phyloP scores from a whole-genome alignment of 1,140 invertebrate genomes.

The Drosophila leontia region DNA sequence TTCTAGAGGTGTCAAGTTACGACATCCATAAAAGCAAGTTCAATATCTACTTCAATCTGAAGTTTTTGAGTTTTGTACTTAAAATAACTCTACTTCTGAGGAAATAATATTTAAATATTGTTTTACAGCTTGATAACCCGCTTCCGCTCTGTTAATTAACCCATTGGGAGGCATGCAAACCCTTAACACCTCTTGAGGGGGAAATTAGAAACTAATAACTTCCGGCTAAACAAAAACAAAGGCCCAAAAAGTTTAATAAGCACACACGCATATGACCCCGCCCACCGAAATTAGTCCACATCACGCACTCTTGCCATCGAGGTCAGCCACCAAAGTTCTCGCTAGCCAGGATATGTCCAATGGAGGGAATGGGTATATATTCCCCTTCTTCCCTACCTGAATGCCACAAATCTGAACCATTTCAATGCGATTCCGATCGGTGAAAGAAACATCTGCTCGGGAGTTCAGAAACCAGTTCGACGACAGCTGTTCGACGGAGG shows the following conservation, averaged over 20 bases:
- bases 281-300: slow-evolving; percentile 38
- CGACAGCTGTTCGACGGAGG: slow-evolving; percentile 63
- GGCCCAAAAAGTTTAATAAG: slow-evolving; percentile 64
- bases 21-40: slow-evolving; percentile 3
- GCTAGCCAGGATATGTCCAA: slow-evolving; percentile 13
- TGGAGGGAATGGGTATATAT: background rate
- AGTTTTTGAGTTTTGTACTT: background rate
- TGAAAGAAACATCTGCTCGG: slow-evolving; percentile 61
- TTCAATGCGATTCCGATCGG: slow-evolving; percentile 24
- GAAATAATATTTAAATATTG: background rate
- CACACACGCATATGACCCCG: slow-evolving; percentile 47
- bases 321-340: slow-evolving; percentile 10
- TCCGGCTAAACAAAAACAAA: slow-evolving; percentile 68
- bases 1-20: slow-evolving; percentile 24
- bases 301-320: slow-evolving; percentile 56
- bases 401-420: slow-evolving; percentile 16
- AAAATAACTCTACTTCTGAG: background rate
- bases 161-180: slow-evolving; percentile 15
- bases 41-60: background rate
- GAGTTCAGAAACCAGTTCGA: slow-evolving; percentile 64
- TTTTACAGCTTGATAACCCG: background rate
- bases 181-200: slow-evolving; percentile 50
- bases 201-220: slow-evolving; percentile 77
- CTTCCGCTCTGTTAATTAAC: slow-evolving; percentile 49
- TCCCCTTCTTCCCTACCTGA: background rate